Evolutionary conservation across 2,888 invertebrate species (phyloP).

Genomic region (Diogma glabrata): DNA sequence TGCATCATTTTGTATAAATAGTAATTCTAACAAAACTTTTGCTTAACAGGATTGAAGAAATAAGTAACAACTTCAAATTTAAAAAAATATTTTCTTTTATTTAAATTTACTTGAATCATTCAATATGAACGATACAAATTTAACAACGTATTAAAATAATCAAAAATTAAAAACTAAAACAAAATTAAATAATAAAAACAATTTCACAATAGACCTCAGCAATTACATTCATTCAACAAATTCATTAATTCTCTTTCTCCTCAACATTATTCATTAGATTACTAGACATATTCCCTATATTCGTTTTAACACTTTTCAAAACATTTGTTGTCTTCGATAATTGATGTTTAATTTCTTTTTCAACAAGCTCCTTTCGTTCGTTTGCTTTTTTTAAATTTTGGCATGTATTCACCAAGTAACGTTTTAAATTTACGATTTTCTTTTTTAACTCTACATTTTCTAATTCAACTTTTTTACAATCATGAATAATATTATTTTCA

Average conservation of each 20-base stretch:
- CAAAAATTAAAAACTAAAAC: too few relatives aligned
- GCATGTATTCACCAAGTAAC: slow-evolving; percentile 65
- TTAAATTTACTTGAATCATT: too few relatives aligned
- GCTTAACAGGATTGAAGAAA: too few relatives aligned
- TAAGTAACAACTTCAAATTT: too few relatives aligned
- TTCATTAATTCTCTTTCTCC: slow-evolving; percentile 5
- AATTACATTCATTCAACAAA: too few relatives aligned
- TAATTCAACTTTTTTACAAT: slow-evolving; percentile 41
- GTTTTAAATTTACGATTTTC: slow-evolving; percentile 56
- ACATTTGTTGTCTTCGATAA: slow-evolving; percentile 69
- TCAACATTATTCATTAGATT: not conserved
- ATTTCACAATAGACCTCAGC: too few relatives aligned
- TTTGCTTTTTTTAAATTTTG: slow-evolving; percentile 64
- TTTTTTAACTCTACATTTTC: slow-evolving; percentile 62
- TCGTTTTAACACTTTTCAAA: slow-evolving; percentile 60
- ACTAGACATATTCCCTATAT: slow-evolving; percentile 43
- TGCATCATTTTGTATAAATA: too few relatives aligned
- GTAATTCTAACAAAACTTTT: too few relatives aligned
- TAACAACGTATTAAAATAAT: too few relatives aligned
- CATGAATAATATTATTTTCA: slow-evolving; percentile 24
- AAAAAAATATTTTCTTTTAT: too few relatives aligned
- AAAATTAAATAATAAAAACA: too few relatives aligned
- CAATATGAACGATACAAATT: too few relatives aligned
- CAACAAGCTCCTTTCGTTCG: slow-evolving; percentile 68
- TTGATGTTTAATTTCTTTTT: slow-evolving; percentile 71